phyloP scores from a whole-genome alignment of 2,888 invertebrate genomes.

The Plagodis pulveraria region DNA sequence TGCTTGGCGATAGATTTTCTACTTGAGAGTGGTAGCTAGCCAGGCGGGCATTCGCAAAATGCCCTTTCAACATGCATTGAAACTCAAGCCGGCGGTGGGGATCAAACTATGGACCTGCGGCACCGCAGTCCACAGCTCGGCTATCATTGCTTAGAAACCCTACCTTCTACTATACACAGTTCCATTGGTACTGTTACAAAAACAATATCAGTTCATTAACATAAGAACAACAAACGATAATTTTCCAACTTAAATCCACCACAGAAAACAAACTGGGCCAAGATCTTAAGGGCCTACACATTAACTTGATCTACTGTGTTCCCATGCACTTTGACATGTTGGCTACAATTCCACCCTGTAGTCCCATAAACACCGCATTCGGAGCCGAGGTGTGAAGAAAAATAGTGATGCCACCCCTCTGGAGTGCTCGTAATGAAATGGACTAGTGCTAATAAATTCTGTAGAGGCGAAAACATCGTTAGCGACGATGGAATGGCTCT shows the following conservation, averaged over 20 bases:
- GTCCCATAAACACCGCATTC: conserved; percentile 62
- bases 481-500: conserved; percentile 35
- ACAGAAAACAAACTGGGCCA: conserved; percentile 6
- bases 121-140: no score
- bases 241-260: background rate
- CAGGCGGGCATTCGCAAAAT: no score
- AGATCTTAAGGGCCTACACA: background rate
- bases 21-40: no score
- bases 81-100: no score
- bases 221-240: background rate
- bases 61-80: no score
- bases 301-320: conserved; percentile 22
- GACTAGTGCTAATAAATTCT: conserved; percentile 58
- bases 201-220: background rate
- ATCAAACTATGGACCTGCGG: no score
- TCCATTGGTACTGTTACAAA: background rate
- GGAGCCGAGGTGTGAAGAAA: conserved; percentile 58
- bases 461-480: conserved; percentile 53
- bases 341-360: conserved; percentile 43
- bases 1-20: no score
- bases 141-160: no score
- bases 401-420: conserved; percentile 50
- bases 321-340: conserved; percentile 20
- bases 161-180: no score
- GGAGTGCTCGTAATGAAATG: conserved; percentile 66